Evolutionary conservation across 2,888 invertebrate genomes (phyloP).

Genomic region (Zootermopsis nevadensis): DNA sequence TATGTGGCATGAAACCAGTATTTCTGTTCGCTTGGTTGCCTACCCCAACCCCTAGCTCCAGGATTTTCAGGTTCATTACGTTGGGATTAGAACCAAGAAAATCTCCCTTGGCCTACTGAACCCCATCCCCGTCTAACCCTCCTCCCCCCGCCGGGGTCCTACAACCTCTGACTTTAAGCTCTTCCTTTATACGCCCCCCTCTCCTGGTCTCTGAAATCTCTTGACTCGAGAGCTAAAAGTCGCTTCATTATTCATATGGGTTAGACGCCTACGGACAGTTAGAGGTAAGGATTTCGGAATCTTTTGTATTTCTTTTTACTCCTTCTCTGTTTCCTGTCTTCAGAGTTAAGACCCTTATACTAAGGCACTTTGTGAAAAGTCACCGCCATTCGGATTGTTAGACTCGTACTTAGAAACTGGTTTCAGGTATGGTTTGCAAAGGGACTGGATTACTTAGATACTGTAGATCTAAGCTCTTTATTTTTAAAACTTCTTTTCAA

Average conservation of each 20-base stretch:
- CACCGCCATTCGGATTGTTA: background rate
- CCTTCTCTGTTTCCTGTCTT: conserved; percentile 25
- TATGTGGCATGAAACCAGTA: background rate
- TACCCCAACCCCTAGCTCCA: background rate
- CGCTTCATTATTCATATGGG: conserved; percentile 50
- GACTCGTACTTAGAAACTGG: background rate
- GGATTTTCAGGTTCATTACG: conserved; percentile 52
- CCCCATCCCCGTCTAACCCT: background rate
- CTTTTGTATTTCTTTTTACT: conserved; percentile 34
- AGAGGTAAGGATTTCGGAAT: conserved; percentile 15
- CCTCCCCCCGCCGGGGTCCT: background rate
- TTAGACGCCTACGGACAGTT: conserved; percentile 40
- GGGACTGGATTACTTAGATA: background rate
- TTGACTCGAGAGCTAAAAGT: conserved; percentile 49
- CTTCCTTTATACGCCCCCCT: conserved; percentile 43
- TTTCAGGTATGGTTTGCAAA: background rate
- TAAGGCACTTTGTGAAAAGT: conserved; percentile 1
- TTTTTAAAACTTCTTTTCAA: no score
- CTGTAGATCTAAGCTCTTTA: no score
- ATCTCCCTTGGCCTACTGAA: conserved; percentile 44
- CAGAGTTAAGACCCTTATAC: conserved; percentile 37
- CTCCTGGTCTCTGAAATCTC: conserved; percentile 42
- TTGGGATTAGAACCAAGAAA: conserved; percentile 50
- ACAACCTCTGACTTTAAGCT: conserved; percentile 33
- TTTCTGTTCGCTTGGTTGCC: conserved; percentile 16